A percentile compares a stretch with the other conserved stretches of the same genome.
These are phyloP conservation scores for Heloderma charlesbogerti DNA, from an alignment of 2,113 vertebrate genomes.

Conservation along the genomic window DNA sequence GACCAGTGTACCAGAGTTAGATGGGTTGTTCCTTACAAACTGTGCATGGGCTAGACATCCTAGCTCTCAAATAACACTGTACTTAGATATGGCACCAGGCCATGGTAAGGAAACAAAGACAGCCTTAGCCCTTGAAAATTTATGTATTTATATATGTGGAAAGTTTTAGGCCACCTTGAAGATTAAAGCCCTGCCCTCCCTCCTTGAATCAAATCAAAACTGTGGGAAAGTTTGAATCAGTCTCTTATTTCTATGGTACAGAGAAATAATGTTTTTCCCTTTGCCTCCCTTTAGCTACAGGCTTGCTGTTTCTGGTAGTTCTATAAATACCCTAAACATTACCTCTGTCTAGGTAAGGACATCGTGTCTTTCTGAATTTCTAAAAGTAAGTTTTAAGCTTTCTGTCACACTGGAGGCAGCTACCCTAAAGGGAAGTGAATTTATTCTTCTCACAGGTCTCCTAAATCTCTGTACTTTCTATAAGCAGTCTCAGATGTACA, in stretches of 20 bases:
- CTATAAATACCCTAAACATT: not conserved
- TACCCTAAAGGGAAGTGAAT: constrained; percentile 2
- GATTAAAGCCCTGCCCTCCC: no score
- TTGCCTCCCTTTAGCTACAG: not conserved
- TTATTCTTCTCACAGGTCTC: constrained; percentile 26
- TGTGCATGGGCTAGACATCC: no score
- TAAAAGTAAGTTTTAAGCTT: not conserved
- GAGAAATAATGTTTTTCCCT: not conserved
- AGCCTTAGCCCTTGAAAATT: no score
- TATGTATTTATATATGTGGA: no score
- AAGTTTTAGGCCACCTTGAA: no score
- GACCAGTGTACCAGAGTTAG: no score
- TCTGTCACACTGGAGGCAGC: not conserved
- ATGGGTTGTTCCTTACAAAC: no score
- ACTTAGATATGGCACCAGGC: no score
- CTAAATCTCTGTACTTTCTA: constrained; percentile 3
- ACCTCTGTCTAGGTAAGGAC: not conserved
- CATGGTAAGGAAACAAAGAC: no score
- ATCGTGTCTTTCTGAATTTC: not conserved
- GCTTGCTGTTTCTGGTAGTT: not conserved
- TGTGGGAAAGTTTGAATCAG: not conserved
- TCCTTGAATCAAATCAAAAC: not conserved
- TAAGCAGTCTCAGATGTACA: not conserved
- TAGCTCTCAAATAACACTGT: no score
- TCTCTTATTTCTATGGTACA: not conserved